Evolutionary conservation across 2,113 vertebrate genomes (phyloP), one percentile per base, ranked within the genome.

Genomic region (Orientallactaga bullata): DNA sequence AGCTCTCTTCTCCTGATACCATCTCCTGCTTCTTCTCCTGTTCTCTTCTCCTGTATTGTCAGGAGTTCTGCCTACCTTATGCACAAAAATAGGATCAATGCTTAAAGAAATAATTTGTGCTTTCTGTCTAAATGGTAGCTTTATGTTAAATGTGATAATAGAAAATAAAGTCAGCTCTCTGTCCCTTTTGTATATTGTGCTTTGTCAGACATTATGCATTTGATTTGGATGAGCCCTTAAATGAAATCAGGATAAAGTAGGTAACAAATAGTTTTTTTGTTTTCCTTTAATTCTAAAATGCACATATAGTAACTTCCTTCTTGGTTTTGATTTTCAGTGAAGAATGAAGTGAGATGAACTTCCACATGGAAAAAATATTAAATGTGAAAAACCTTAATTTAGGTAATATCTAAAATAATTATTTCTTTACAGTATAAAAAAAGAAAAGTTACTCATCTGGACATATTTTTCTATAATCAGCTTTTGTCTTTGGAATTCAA

Each of bases 401-500:
- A n/a, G n/a, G n/a, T n/a, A n/a, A n/a, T n/a, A n/a, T n/a, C n/a
- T n/a, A n/a, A n/a, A n/a, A n/a, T n/a, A n/a, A n/a, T n/a, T n/a
- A n/a, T n/a, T n/a, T n/a, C n/a, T n/a, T n/a, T n/a, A n/a, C n/a
- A n/a, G n/a, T n/a, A n/a, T n/a, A n/a, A n/a, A n/a, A 47, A 47
- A 47, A 47, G 5, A 82, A 55, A 28, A 74, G 17, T 66, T 71
- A 32, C 3, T 28, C 20, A 32, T 58, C 42, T 24, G 3, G 6
- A 68, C 9, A 58, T 37, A 32, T 1, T 60, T 20, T 74, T 78
- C 69, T 79, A 28, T 63, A 60, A 60, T 58, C 35, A 83, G 17
- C 12, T 86, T 89, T 86, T 93, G 8, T 79, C 5, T 85, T 20
- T 86, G 12, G 18, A 91, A 79, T 20, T 89, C 17, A 35, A 23